A percentile compares a stretch with the other conserved stretches of the same genome.
Evolutionary conservation across 2,797 vertebrate genomes (phyloP).

Genomic region (Gouania willdenowi): DNA sequence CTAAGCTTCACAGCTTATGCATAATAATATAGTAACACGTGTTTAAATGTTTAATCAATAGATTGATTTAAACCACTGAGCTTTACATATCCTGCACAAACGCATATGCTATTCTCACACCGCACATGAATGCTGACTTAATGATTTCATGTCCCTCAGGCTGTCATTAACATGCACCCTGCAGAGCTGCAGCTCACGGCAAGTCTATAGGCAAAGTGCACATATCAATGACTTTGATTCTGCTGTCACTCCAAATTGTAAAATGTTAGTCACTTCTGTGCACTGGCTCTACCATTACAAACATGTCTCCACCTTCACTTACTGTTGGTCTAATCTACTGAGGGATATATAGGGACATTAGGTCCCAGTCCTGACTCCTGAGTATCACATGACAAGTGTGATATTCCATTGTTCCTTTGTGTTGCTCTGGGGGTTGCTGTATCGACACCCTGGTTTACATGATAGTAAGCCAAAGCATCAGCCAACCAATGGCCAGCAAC

Average conservation of each 20-base stretch:
- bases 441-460: too few species aligned
- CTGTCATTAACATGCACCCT: conserved; percentile 33
- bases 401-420: too few species aligned
- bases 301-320: conserved; percentile 26
- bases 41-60: conserved; percentile 6
- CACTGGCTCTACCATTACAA: conserved; percentile 17
- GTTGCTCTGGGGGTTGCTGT: too few species aligned
- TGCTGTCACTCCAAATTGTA: conserved; percentile 10
- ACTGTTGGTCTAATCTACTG: too few species aligned
- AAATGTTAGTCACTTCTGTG: conserved; percentile 7
- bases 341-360: too few species aligned
- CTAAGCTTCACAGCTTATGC: background rate
- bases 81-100: conserved; percentile 7
- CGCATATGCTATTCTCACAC: conserved; percentile 4
- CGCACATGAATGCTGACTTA: conserved; percentile 12
- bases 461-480: too few species aligned
- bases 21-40: background rate
- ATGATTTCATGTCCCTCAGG: conserved; percentile 22
- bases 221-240: conserved; percentile 28
- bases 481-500: too few species aligned
- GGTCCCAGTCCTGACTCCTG: too few species aligned
- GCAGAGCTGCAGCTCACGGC: background rate
- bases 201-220: conserved; percentile 11
- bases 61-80: conserved; percentile 7
- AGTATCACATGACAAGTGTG: too few species aligned